Conservation (phyloP, 2,797 vertebrate genomes). For the Scomberomorus guttatus region DNA sequence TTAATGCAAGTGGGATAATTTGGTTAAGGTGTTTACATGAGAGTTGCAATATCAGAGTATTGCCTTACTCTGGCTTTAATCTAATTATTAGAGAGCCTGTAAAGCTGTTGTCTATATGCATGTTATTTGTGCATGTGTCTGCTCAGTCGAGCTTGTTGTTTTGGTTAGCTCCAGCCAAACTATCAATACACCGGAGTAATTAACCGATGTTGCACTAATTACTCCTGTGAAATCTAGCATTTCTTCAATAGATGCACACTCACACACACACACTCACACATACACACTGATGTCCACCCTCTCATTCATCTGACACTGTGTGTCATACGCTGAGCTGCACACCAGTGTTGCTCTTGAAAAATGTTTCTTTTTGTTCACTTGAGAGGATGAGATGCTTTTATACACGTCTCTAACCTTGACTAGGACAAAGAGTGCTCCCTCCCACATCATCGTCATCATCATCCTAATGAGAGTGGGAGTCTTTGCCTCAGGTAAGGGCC, state of each 20-base stretch:
- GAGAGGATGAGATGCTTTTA: slow-evolving; percentile 58
- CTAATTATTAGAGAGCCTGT: slow-evolving; percentile 32
- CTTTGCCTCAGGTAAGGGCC: slow-evolving; percentile 84
- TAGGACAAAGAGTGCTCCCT: slow-evolving; percentile 79
- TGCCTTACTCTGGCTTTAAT: slow-evolving; percentile 22
- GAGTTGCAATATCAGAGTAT: slow-evolving; percentile 30
- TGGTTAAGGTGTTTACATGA: slow-evolving; percentile 41
- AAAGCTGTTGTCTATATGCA: slow-evolving; percentile 39
- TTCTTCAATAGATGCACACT: slow-evolving; percentile 62
- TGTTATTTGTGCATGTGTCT: slow-evolving; percentile 52
- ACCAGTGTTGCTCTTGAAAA: slow-evolving; percentile 21
- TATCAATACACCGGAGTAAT: slow-evolving; percentile 83
- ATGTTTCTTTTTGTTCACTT: slow-evolving; percentile 48
- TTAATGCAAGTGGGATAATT: slow-evolving; percentile 32
- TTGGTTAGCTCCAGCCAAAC: slow-evolving; percentile 71
- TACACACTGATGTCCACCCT: slow-evolving; percentile 20
- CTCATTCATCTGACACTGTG: neutral
- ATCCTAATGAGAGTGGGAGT: slow-evolving; percentile 85
- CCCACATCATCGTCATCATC: slow-evolving; percentile 74
- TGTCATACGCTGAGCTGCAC: neutral
- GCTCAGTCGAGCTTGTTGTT: slow-evolving; percentile 70
- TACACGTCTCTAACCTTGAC: slow-evolving; percentile 83
- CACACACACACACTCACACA: neutral
- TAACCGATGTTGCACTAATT: slow-evolving; percentile 81
- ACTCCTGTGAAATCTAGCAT: slow-evolving; percentile 77